Evolutionary conservation across 64 coral and sea anemone genomes (phyloP).

Genomic region (Hydrozoanthus tunicans): DNA sequence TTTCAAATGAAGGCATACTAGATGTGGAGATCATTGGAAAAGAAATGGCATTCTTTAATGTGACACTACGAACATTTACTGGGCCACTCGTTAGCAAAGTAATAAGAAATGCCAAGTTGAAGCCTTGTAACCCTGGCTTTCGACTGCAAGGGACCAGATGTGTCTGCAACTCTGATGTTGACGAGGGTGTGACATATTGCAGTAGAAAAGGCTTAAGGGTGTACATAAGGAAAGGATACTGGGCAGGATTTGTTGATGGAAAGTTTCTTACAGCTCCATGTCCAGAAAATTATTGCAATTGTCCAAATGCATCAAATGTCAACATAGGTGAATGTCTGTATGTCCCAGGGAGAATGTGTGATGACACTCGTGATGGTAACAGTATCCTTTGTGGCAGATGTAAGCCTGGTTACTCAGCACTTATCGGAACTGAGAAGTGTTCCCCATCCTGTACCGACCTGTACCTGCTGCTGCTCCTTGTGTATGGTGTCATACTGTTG

Average conservation of each 20-base stretch:
- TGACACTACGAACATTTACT: constrained; percentile 25
- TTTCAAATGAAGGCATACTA: constrained; percentile 20
- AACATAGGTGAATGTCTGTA: constrained; percentile 46
- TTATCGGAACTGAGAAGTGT: constrained; percentile 31
- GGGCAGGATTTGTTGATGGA: constrained; percentile 16
- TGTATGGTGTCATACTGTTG: constrained; percentile 3
- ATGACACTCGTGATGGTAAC: background rate
- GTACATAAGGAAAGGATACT: constrained; percentile 50
- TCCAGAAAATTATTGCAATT: constrained; percentile 50
- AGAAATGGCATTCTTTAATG: constrained; percentile 23
- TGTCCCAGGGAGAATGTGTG: constrained; percentile 25
- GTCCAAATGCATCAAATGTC: constrained; percentile 20
- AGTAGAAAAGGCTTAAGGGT: constrained; percentile 39
- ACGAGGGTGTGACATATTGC: constrained; percentile 44
- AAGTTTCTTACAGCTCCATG: constrained; percentile 42
- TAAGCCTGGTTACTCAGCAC: constrained; percentile 36
- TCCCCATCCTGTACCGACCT: constrained; percentile 10
- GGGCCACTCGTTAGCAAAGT: constrained; percentile 24
- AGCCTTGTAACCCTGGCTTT: constrained; percentile 45
- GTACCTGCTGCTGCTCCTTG: constrained; percentile 13
- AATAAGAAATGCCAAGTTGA: constrained; percentile 5
- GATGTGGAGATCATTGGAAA: constrained; percentile 47
- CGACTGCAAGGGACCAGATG: constrained; percentile 28
- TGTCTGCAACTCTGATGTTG: constrained; percentile 42
- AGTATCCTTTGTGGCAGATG: constrained; percentile 51